Evolutionary conservation across 2,888 invertebrate genomes (phyloP), one percentile per base, ranked within the genome.

Genomic region (Drosophila paramelanica): DNA sequence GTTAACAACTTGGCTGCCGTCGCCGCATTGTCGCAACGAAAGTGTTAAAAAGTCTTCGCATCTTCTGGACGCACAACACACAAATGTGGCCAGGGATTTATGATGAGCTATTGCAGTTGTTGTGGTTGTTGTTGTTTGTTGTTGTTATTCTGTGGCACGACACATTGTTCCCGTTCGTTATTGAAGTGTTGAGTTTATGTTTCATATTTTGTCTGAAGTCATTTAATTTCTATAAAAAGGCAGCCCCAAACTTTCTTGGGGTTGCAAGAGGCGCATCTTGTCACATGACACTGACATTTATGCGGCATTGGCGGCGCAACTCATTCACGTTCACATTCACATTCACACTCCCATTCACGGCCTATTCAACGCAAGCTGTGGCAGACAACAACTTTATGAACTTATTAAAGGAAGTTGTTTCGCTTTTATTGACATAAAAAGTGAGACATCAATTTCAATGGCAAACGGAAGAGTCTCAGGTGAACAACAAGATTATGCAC

Each of bases 81-180:
- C 84, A 83, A 84, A 78, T 88, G 85, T 71, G 81, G 52, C 79
- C 79, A 52, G 65, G 52, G 67, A 81, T 85, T 85, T 85, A 82
- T 77, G 69, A 67, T 56, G 56, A 66, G 71, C 39, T 61, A 45
- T 53, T 53, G 45, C 61, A 45, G 41, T 62, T 69, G 60, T 67
- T 23, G 11, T 39, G 14, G 3, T 64, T 47, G 41, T 62, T 69
- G 60, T 67, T 23, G 20, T 39, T 39, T 39, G n/a, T 39, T 39
- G 1, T 73, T 47, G 57, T 55, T 51, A 46, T 46, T 50, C 53
- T 45, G 64, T 51, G 45, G 51, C 57, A 45, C 56, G 79, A 67
- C 80, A 77, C 69, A 79, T 77, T 79, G 82, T 76, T 68, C 60
- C 58, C 71, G 56, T 73, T 76, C 49, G 61, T 67, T 74, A 79